Conservation (phyloP, 1,140 invertebrate species). For the Formica selysi region DNA sequence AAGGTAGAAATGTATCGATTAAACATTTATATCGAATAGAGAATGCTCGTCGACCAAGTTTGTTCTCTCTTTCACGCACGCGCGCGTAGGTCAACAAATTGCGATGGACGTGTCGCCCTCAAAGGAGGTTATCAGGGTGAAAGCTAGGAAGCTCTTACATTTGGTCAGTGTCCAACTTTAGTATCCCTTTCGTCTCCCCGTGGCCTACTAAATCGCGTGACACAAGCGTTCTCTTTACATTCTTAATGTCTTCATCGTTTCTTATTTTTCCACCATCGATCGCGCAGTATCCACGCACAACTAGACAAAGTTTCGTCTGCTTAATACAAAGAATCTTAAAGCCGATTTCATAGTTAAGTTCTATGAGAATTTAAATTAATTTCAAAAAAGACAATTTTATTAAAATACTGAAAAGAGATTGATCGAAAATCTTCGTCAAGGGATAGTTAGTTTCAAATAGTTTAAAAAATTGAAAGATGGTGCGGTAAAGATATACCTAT, state of each 20-base stretch:
- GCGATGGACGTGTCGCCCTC: constrained; percentile 25
- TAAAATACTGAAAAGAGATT: not conserved
- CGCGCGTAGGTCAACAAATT: constrained; percentile 23
- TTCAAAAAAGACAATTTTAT: not conserved
- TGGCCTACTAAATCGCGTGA: not conserved
- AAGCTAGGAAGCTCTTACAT: constrained; percentile 70
- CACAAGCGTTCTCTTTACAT: not conserved
- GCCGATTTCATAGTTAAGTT: not conserved
- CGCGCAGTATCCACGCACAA: no score
- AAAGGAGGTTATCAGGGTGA: constrained; percentile 58
- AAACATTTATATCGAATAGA: not conserved
- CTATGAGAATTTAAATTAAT: not conserved
- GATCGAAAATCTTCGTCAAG: not conserved
- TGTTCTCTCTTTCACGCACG: not conserved
- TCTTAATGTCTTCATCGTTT: not conserved
- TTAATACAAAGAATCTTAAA: not conserved
- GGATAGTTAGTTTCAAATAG: not conserved
- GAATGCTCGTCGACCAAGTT: not conserved
- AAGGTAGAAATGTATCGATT: not conserved
- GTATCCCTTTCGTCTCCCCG: not conserved
- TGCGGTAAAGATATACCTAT: constrained; percentile 11
- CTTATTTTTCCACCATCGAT: not conserved
- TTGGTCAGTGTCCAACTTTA: constrained; percentile 75
- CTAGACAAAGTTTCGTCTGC: not conserved
- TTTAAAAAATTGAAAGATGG: not conserved